Base-by-base conservation (phyloP, 35 echinoderm and acorn worm species). In the Apostichopus parvimensis region DNA sequence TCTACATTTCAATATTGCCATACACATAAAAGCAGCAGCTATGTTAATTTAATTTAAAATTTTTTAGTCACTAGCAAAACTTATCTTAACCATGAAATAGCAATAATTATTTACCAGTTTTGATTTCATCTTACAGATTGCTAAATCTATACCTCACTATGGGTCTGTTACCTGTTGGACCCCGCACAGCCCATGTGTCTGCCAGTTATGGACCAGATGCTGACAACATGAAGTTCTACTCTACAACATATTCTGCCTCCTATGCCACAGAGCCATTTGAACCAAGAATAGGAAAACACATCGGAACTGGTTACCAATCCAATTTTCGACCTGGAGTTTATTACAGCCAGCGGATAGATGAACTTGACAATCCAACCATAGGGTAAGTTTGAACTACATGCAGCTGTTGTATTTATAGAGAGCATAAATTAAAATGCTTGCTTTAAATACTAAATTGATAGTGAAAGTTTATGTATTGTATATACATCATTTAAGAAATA, bases 141-240 rank as follows among this genome's bases (percentile, higher is more conserved):
- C 3, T 45, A 45, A 45, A 45, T 45, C 34, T 45, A 45, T 45
- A 45, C 34, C 34, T 45, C 34, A 18, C 64, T 52, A 95, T 95
- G 94, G 92, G 94, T 57, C 95, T 93, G 6, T 88, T 94, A 64
- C 97, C 97, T 55, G 82, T 91, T n/a, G 97, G 97, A 17, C 90
- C 68, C 53, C 91, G 88, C n/a, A 98, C 94, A 22, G 77, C 95
- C 56, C 97, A 98, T 76, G 80, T 96, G 24, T 71, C 87, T 54
- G 93, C 94, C 88, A 98, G 95, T 91, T 78, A 98, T 93, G 97
- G 97, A 28, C 94, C 97, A 26, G 97, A 98, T 60, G 90, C 95
- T 64, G 91, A 98, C 88, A 92, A 94, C 93, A 98, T 98, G 97
- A 98, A 96, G 91, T 98, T 98, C 83, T 98, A 96, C 72, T 96